Base-by-base conservation (phyloP, 2,113 vertebrate genomes). In the Aptenodytes patagonicus region DNA sequence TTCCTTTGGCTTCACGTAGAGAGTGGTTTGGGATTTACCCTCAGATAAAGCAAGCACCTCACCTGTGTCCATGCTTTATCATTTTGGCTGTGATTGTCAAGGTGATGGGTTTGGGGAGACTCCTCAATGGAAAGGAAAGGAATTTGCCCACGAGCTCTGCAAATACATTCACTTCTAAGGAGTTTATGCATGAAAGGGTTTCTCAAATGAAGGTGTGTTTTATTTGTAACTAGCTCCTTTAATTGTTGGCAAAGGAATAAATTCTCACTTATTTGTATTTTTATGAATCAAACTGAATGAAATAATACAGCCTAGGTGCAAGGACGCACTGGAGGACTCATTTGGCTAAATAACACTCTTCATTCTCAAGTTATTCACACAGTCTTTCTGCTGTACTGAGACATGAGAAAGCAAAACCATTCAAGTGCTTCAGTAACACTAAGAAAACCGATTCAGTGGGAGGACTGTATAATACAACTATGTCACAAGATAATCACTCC, bases 401-500 rank as follows among this genome's bases (percentile, higher is more conserved):
- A 40, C 58, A 34, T 2, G 17, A 85, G 85, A 55, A 88, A 83
- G 44, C 46, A 83, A 90, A 71, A 36, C 49, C 83, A 22, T 51
- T 65, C 26, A 40, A 92, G 76, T 78, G 46, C 68, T 90, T 90
- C 85, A 38, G 76, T 64, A 92, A 38, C 47, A 40, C 51, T 58
- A 54, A 81, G 83, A 73, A 86, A 94, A 75, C 64, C 0, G 1
- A 58, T 47, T 71, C 42, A 36, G 12, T 38, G 52, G 79, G 68
- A 88, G 85, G 75, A 79, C 46, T 77, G 21, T 66, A 10, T 55
- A 83, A 83, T 38, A 81, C 54, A 95, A n/a, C 42, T 34, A 22
- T 81, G 82, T 58, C 85, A 77, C 11, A 9, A 85, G 90, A n/a
- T 80, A 88, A 94, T 93, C 20, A 13, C 42, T 90, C 29, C 86